Percentiles rank a stretch among this genome's conserved stretches.
Conservation (phyloP, 2,113 vertebrate species). For the Ancistrus triradiatus region DNA sequence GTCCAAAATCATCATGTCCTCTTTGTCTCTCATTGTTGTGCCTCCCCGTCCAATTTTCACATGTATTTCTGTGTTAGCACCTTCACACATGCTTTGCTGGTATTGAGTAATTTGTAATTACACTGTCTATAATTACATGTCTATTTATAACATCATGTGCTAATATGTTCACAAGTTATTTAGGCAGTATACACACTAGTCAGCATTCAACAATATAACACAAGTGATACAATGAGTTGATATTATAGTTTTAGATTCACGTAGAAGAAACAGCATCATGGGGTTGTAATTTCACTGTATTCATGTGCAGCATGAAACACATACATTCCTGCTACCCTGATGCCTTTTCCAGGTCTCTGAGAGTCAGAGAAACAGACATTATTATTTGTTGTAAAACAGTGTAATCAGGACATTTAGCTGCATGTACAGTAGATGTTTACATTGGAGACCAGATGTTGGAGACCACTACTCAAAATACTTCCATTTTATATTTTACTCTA, state of each 20-base stretch:
- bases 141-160: slow-evolving; percentile 22
- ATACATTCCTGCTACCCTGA: too few species aligned
- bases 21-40: slow-evolving; percentile 13
- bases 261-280: neutral
- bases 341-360: neutral
- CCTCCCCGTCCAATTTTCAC: slow-evolving; percentile 40
- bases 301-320: too few species aligned
- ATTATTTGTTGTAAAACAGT: too few species aligned
- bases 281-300: neutral
- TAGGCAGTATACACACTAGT: neutral
- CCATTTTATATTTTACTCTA: too few species aligned
- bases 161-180: slow-evolving; percentile 4
- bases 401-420: too few species aligned
- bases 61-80: slow-evolving; percentile 35
- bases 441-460: too few species aligned
- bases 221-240: neutral
- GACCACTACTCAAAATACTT: too few species aligned
- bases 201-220: too few species aligned
- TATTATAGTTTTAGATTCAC: too few species aligned
- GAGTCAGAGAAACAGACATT: too few species aligned
- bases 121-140: too few species aligned
- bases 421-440: too few species aligned
- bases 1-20: neutral
- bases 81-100: slow-evolving; percentile 13
- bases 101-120: slow-evolving; percentile 22